Evolutionary conservation across 1,140 invertebrate species (phyloP), one percentile per base, ranked within the genome.

Genomic region (Heliconius eleuchia): DNA sequence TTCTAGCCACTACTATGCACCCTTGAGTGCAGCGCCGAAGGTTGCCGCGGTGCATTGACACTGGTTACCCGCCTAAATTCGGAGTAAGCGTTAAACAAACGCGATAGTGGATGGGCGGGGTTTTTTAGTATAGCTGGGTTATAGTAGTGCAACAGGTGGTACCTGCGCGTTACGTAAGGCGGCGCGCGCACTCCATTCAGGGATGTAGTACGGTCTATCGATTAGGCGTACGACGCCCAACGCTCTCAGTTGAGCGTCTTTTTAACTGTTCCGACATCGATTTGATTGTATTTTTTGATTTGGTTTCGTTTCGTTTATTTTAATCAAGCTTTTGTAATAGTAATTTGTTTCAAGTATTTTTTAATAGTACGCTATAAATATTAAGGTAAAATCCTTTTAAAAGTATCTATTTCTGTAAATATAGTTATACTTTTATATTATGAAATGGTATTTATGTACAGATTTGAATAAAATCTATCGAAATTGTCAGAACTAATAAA

Each of bases 131-230:
- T 78, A 74, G 90, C 76, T 76, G 90, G 85, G 82, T 94, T 88
- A 90, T 91, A 92, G 90, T 92, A 91, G 85, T 88, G 89, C 92
- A 94, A 94, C 92, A 94, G 91, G 92, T 93, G 89, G 82, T 81
- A 82, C 80, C 74, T 92, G 91, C 87, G 90, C 90, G 88, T 94
- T 94, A 92, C 88, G 91, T 92, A 92, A 92, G 88, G 71, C 76
- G 84, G 92, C 92, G 92, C 92, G 92, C 92, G 92, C 92, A 94
- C 39, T 80, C 83, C 91, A 92, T 93, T 93, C 88, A 93, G 85
- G 80, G 80, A 70, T 84, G 88, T 92, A 87, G 87, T 93, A 93
- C 91, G 89, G 74, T 76, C 72, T 91, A 93, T 93, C 91, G 92
- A 93, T 92, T 86, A 79, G 82, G 83, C 85, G 92, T 93, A 93